Conservation (phyloP, 2,888 invertebrate species). For the Rhogogaster chlorosoma region DNA sequence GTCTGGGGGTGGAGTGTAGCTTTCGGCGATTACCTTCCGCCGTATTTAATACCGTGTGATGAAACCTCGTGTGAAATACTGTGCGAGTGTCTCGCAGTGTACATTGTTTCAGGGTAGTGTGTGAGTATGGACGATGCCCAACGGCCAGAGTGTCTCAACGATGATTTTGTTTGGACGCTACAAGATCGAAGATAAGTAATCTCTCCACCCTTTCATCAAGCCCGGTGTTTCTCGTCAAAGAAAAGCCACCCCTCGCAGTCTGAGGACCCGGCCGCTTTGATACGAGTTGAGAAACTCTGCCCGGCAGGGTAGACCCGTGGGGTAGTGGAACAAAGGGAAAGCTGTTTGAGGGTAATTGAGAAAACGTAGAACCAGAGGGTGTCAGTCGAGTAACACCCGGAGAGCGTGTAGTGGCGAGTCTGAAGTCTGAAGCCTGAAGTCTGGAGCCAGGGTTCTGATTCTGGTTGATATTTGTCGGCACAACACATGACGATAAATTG, state of each 20-base stretch:
- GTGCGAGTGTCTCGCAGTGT: slow-evolving; percentile 23
- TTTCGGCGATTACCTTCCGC: slow-evolving; percentile 30
- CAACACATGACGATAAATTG: slow-evolving; percentile 70
- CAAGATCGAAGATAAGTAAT: background rate
- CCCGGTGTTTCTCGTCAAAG: background rate
- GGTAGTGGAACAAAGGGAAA: slow-evolving; percentile 66
- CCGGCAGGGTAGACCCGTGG: slow-evolving; percentile 55
- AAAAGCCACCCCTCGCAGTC: background rate
- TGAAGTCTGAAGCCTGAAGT: slow-evolving; percentile 37
- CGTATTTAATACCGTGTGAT: background rate
- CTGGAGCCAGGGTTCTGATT: slow-evolving; percentile 60
- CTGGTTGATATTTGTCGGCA: slow-evolving; percentile 70
- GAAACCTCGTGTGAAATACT: slow-evolving; percentile 30
- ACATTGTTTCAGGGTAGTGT: background rate
- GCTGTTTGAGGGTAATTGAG: slow-evolving; percentile 72
- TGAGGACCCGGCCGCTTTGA: background rate
- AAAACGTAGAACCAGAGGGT: slow-evolving; percentile 56
- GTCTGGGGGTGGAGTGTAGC: slow-evolving; percentile 21
- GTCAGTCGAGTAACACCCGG: slow-evolving; percentile 37
- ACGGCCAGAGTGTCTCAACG: slow-evolving; percentile 22
- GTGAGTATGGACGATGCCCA: slow-evolving; percentile 10
- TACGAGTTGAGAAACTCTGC: slow-evolving; percentile 55
- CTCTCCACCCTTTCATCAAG: background rate
- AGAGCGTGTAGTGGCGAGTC: slow-evolving; percentile 49
- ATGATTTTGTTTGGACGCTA: background rate